Evolutionary conservation across 2,113 vertebrate genomes (phyloP).

Genomic region (Crotalus horridus): DNA sequence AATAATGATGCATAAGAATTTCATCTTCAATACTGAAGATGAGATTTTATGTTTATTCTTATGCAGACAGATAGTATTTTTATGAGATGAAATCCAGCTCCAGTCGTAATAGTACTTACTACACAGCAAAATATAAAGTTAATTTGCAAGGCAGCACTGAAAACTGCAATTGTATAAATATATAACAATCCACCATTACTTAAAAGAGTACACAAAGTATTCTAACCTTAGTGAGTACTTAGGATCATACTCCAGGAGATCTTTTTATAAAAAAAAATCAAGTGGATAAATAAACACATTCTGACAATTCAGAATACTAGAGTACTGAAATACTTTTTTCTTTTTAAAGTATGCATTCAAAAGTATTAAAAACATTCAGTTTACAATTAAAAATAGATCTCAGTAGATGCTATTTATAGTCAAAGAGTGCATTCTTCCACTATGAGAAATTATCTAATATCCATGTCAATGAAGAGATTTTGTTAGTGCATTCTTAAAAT

Average conservation of each 20-base stretch:
- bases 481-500: slow-evolving; percentile 11
- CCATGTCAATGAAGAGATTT: slow-evolving; percentile 53
- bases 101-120: background rate
- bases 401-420: slow-evolving; percentile 31
- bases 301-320: background rate
- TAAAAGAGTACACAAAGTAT: background rate
- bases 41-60: background rate
- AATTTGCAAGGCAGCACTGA: too few species aligned
- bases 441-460: slow-evolving; percentile 51
- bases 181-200: background rate
- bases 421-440: slow-evolving; percentile 38
- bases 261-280: background rate
- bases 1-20: background rate
- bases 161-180: background rate
- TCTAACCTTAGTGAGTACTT: background rate
- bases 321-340: background rate
- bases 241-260: background rate
- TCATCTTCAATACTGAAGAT: background rate
- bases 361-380: slow-evolving; percentile 32
- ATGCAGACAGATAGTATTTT: background rate
- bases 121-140: background rate
- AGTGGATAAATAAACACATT: background rate
- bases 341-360: slow-evolving; percentile 23
- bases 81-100: background rate
- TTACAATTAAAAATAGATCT: slow-evolving; percentile 43